A percentile compares a stretch with the other conserved stretches of the same genome.
These are phyloP conservation scores for Sinella curviseta DNA, from an alignment of 1,140 invertebrate species.

Conservation along the genomic window DNA sequence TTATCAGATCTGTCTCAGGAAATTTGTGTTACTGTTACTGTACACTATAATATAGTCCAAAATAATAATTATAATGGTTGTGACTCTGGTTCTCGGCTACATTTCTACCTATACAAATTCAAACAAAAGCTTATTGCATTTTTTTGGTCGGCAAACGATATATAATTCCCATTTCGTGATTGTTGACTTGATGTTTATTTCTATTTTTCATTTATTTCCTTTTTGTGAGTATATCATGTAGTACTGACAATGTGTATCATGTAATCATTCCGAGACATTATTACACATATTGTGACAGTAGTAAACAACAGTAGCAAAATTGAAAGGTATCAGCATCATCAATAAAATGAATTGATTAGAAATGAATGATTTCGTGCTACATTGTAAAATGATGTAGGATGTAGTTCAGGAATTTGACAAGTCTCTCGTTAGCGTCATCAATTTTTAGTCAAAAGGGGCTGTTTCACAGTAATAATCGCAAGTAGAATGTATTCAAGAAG, in stretches of 20 bases:
- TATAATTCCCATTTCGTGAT: slow-evolving; percentile 10
- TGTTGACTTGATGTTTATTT: not conserved
- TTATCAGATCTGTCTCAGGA: too few species aligned
- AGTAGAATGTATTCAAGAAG: too few species aligned
- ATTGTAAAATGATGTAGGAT: not conserved
- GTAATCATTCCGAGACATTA: not conserved
- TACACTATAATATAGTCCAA: not conserved
- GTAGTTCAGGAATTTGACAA: not conserved
- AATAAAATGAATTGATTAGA: not conserved
- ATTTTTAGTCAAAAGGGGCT: too few species aligned
- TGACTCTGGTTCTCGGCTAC: not conserved
- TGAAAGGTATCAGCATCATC: not conserved
- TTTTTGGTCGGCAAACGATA: not conserved
- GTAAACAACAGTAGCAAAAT: not conserved
- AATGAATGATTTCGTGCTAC: not conserved
- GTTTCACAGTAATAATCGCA: too few species aligned
- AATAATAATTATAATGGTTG: not conserved
- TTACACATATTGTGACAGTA: not conserved
- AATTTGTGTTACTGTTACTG: too few species aligned
- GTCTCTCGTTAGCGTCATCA: not conserved
- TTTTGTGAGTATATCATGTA: not conserved
- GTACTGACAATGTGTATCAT: not conserved
- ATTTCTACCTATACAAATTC: not conserved
- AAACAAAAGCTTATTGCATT: not conserved
- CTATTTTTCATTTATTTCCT: not conserved